These are phyloP conservation scores for Pseudocheirus occidentalis DNA, from an alignment of 2,797 vertebrate genomes.

Conservation along the genomic window DNA sequence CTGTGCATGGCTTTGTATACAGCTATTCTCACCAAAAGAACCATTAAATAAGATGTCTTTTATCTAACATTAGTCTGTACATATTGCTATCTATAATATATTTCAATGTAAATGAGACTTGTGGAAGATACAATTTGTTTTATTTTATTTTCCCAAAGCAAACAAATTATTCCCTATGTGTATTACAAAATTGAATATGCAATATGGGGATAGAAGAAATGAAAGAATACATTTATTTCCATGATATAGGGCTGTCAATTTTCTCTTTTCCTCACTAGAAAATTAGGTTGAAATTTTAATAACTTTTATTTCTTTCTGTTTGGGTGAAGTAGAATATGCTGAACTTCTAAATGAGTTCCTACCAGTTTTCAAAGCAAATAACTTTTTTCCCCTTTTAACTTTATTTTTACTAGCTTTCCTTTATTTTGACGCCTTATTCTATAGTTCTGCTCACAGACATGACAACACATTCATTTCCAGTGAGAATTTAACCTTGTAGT, in stretches of 20 bases:
- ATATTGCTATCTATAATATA: constrained; percentile 36
- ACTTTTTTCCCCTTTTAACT: constrained; percentile 13
- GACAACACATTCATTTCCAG: neutral
- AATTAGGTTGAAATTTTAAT: constrained; percentile 13
- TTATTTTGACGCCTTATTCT: constrained; percentile 1
- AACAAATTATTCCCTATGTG: neutral
- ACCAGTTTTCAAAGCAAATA: constrained; percentile 34
- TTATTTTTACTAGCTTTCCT: constrained; percentile 21
- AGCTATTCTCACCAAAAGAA: constrained; percentile 36
- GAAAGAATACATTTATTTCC: constrained; percentile 22
- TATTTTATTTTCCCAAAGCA: constrained; percentile 25
- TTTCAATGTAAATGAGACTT: constrained; percentile 27
- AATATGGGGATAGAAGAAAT: constrained; percentile 18
- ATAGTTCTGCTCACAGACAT: neutral
- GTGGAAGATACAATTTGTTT: constrained; percentile 1
- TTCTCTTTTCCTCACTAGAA: neutral
- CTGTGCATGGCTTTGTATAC: neutral
- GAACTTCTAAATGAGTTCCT: constrained; percentile 10
- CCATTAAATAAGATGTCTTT: neutral
- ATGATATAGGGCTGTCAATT: neutral
- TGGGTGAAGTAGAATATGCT: neutral
- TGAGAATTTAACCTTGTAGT: neutral
- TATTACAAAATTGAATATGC: constrained; percentile 27
- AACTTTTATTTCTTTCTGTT: constrained; percentile 29
- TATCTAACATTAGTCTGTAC: constrained; percentile 5